Base-by-base conservation (phyloP, 1,140 invertebrate species). In the Lordiphosa clarofinis region DNA sequence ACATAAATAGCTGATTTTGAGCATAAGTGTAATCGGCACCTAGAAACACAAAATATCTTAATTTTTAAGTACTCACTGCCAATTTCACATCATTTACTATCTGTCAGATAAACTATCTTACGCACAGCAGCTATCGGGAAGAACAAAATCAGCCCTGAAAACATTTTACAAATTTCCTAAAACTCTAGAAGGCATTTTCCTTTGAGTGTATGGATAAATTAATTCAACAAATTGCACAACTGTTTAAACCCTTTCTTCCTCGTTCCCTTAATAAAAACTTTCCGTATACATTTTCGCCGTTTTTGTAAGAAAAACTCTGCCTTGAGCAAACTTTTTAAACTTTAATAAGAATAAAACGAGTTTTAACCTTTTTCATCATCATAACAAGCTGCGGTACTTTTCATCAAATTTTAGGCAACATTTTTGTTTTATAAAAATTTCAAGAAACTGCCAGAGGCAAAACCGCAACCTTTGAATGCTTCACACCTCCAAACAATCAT, bases 401-500 rank as follows among this genome's bases (percentile, higher is more conserved):
- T 31, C 28, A 31, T 31, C 28, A 31, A 38, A 64, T 64, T 64
- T 31, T 31, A 44, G 56, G 43, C 62, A 38, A 15, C 60, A 66
- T 40, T 40, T 40, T 40, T 15, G 12, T 33, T 33, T 46, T 24
- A 24, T 13, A 31, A 46, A 31, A 46, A 46, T 28, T 31, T 33
- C 11, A 33, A 33, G 15, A 46, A 46, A 46, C 21, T 52, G 49
- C 19, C 31, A 31, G 37, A 36, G 44, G 42, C 42, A 54, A 9
- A 12, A 57, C 28, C 36, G 33, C 47, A 54, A 57, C 64, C 56
- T 65, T 67, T 58, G 35, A 50, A 11, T 24, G 38, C 35, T 65
- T 59, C 24, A 39, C 46, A 69, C 67, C 67, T 44, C 56, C 46
- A 61, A 61, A 67, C 54, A 75, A 73, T 62, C 76, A 84, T 76